Conservation (phyloP, 2,888 invertebrate species). For the Acanthosepion esculentum region DNA sequence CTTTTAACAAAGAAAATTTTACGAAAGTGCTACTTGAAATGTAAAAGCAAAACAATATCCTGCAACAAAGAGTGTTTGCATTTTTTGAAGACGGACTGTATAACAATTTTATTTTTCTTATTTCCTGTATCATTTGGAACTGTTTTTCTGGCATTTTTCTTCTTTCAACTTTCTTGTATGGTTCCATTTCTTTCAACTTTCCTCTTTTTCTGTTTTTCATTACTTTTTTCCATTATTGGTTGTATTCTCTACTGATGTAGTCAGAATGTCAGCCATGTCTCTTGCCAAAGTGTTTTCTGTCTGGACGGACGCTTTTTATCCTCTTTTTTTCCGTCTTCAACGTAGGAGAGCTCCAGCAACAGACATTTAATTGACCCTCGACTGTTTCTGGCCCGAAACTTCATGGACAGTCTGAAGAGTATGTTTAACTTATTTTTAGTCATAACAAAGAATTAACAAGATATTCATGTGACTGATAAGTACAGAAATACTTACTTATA, state of each 20-base stretch:
- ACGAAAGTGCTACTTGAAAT: not conserved
- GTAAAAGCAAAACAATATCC: not conserved
- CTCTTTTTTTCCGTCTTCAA: not conserved
- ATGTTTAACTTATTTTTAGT: not conserved
- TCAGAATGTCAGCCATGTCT: slow-evolving; percentile 4
- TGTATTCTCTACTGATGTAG: not conserved
- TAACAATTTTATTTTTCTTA: no score
- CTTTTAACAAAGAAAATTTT: no score
- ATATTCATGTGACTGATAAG: not conserved
- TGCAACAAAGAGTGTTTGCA: not conserved
- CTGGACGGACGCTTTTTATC: slow-evolving; percentile 18
- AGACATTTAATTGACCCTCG: not conserved
- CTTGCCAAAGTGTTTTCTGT: not conserved
- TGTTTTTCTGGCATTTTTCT: no score
- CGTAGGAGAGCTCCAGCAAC: not conserved
- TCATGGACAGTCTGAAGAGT: not conserved
- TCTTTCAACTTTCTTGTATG: not conserved
- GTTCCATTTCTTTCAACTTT: not conserved
- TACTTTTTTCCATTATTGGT: not conserved
- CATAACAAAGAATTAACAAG: not conserved
- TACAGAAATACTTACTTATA: not conserved
- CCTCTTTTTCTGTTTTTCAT: not conserved
- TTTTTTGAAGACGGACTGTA: not conserved
- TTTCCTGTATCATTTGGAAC: no score
- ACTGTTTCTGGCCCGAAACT: not conserved